Evolutionary conservation across 2,888 invertebrate species (phyloP), one percentile per base, ranked within the genome.

Genomic region (Cyclophora punctaria): DNA sequence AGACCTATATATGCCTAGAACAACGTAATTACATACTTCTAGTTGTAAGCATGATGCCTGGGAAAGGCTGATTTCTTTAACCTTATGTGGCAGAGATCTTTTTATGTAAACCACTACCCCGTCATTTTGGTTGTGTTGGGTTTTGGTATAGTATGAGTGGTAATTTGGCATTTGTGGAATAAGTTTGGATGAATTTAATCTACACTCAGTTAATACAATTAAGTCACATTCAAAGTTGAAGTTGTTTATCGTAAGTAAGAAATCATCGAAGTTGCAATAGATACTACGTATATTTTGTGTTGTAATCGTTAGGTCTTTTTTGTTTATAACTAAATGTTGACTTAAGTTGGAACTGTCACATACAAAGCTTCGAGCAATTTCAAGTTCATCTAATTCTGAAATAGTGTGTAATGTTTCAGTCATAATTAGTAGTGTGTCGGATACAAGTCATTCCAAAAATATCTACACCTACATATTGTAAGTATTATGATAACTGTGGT

Each of bases 301-400:
- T 5, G 58, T 44, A 6, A 57, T 48, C 20, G 53, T 57, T 3
- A 58, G 7, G 37, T 58, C 50, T n/a, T 41, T 37, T 37, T 48
- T 45, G 48, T 41, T 4, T 51, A 37, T 37, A 37, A 5, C 5
- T 37, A 37, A 4, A 5, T 37, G 2, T 37, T 37, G 4, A 5
- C 5, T 5, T 37, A 37, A 37, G 5, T 37, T 5, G 37, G 37
- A 37, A 5, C 4, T 4, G 5, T 37, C 37, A 37, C 37, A 37
- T 37, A 5, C 37, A 37, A 37, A 37, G 4, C 4, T 5, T 4
- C 37, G 37, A 5, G 37, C 37, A 5, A 5, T 37, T 37, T 37
- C 37, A 5, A 37, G 1, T 5, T 37, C 5, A 37, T 37, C 37
- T 37, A 37, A 5, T 5, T 37, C 37, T 5, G 4, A 5, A 4